A percentile compares a stretch with the other conserved stretches of the same genome.
phyloP scores from a whole-genome alignment of 2,113 vertebrate species.

The Struthidea cinerea region DNA sequence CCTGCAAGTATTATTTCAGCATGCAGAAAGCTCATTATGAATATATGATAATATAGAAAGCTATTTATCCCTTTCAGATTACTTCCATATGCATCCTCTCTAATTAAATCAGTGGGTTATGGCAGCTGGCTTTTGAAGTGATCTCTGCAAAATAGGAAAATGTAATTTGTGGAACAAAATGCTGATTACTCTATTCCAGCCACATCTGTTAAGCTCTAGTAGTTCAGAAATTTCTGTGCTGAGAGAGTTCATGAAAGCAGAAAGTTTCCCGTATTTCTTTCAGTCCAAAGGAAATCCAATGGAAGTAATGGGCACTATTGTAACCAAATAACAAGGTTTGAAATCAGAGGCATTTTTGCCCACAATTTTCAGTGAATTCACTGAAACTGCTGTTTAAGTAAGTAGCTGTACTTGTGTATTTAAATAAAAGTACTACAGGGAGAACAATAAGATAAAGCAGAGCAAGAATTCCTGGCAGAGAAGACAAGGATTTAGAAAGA shows the following conservation, averaged over 20 bases:
- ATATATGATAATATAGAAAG: constrained; percentile 30
- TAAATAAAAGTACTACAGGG: background rate
- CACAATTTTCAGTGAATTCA: background rate
- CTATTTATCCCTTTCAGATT: constrained; percentile 42
- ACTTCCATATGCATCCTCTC: constrained; percentile 46
- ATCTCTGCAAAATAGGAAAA: constrained; percentile 19
- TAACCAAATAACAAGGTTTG: background rate
- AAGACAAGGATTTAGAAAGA: background rate
- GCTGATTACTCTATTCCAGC: background rate
- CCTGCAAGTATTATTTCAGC: background rate
- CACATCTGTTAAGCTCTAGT: background rate
- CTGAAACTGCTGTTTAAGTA: background rate
- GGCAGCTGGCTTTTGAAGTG: constrained; percentile 30
- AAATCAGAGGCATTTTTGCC: background rate
- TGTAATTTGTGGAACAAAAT: constrained; percentile 1
- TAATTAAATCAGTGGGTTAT: constrained; percentile 24
- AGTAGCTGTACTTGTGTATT: background rate
- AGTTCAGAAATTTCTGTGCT: background rate
- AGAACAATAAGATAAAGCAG: background rate
- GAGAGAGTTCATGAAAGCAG: background rate
- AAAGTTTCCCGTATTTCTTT: background rate
- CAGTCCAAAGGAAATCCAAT: background rate
- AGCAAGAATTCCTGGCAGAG: background rate
- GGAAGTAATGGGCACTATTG: background rate
- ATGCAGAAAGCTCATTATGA: background rate